Evolutionary conservation across 2,113 vertebrate species (phyloP), one percentile per base, ranked within the genome.

Genomic region (Hemiprocne comata): DNA sequence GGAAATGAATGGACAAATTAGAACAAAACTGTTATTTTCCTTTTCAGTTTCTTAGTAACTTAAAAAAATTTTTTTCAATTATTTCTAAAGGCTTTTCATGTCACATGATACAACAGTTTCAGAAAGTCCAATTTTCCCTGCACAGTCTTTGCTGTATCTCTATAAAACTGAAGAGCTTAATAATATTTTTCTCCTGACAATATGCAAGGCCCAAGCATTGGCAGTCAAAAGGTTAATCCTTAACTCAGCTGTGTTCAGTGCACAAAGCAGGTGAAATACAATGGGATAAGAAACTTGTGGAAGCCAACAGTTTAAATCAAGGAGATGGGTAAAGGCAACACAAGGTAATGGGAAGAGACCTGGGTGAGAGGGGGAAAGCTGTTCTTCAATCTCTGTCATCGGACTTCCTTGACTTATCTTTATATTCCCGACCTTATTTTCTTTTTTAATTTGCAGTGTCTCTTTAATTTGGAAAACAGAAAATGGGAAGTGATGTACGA

Each of bases 1-100:
- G 53, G 44, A 91, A 95, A 96, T 71, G 89, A 90, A 97, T 90
- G 65, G 65, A 74, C 38, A 79, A 95, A 82, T 72, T 54, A 94
- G 64, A 93, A 91, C 66, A 94, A 92, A 94, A 92, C 8, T 17
- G 10, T 50, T 86, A 54, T 85, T 91, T 93, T 86, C 17, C 38
- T 85, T 85, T 83, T 84, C 55, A 78, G 28, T 73, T 73, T 91
- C 87, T 82, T 65, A 82, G 61, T 74, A 91, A 91, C 61, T 82
- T 91, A 16, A 88, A 58, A 42, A 91, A 91, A 23, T 62, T 69
- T 57, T 77, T 71, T 73, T 60, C 25, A n/a, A 26, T 44, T 87
- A 58, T 73, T 88, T 88, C 69, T 90, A 84, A 89, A 62, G 28
- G 28, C 18, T 75, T 95, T 92, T 89, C 85, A 86, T 42, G 38